These are phyloP conservation scores for Cinclus cinclus DNA, from an alignment of 2,113 vertebrate species.

Conservation along the genomic window DNA sequence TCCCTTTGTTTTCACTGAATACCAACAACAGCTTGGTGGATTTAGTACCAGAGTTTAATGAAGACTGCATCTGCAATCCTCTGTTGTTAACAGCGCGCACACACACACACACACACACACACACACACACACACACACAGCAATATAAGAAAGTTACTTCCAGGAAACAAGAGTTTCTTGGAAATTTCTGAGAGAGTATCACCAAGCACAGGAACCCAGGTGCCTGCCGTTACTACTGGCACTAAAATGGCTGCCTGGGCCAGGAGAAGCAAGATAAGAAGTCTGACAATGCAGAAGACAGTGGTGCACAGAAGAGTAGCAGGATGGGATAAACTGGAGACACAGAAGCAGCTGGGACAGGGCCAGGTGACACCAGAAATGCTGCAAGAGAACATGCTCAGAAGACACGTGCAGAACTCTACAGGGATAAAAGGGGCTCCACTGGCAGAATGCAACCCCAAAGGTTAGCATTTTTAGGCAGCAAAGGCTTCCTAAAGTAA, in stretches of 20 bases:
- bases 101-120: not conserved
- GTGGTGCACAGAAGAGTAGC: rapidly evolving
- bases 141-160: not conserved
- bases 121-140: not conserved
- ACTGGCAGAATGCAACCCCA: not conserved
- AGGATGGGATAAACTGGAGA: not conserved
- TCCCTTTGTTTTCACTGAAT: not conserved
- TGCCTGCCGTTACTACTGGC: not conserved
- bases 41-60: not conserved
- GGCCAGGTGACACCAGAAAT: not conserved
- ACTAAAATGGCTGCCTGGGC: not conserved
- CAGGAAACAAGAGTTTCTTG: not conserved
- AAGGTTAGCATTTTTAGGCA: not conserved
- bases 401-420: rapidly evolving
- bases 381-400: not conserved
- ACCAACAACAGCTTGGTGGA: not conserved
- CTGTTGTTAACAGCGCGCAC: not conserved
- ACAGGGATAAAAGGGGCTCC: not conserved
- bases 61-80: not conserved
- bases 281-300: not conserved
- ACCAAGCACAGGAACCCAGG: not conserved
- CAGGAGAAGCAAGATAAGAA: not conserved
- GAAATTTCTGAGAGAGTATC: not conserved
- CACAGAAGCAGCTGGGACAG: not conserved
- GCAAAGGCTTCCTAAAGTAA: not conserved